Evolutionary conservation across 1,140 invertebrate genomes (phyloP).

Genomic region (Theocolax elegans): DNA sequence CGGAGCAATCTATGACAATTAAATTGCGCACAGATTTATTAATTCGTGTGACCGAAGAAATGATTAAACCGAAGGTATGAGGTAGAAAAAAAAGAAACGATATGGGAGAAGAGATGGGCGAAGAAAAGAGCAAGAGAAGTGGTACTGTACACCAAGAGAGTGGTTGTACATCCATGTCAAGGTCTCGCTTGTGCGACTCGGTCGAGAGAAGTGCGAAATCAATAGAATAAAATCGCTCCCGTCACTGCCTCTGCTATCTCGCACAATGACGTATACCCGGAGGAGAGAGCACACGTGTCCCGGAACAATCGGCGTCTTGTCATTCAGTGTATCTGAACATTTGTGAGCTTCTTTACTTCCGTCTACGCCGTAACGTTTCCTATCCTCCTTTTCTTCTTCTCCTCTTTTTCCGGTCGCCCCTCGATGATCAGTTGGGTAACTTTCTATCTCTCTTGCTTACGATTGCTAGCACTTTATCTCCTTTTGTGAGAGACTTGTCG

Average conservation of each 20-base stretch:
- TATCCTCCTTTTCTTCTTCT: no score
- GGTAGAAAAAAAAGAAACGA: no score
- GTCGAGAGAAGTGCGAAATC: slow-evolving; percentile 48
- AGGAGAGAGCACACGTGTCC: no score
- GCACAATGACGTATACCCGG: neutral
- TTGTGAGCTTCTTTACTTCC: neutral
- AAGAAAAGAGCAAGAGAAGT: neutral
- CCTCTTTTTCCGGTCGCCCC: no score
- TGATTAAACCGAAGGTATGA: no score
- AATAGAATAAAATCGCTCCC: slow-evolving; percentile 53
- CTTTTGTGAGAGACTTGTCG: no score
- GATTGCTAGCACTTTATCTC: no score
- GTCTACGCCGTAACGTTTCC: neutral
- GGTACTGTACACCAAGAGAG: neutral
- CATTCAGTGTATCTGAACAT: neutral
- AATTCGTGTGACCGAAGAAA: no score
- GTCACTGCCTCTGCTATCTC: slow-evolving; percentile 31
- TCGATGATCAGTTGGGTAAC: no score
- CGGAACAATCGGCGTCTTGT: neutral
- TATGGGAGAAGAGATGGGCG: neutral
- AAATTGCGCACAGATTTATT: no score
- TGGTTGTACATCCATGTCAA: slow-evolving; percentile 52
- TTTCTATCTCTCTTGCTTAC: no score
- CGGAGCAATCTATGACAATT: no score
- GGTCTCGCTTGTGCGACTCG: slow-evolving; percentile 51